Evolutionary conservation across 2,797 vertebrate species (phyloP), one percentile per base, ranked within the genome.

Genomic region (Cossypha polioptera): DNA sequence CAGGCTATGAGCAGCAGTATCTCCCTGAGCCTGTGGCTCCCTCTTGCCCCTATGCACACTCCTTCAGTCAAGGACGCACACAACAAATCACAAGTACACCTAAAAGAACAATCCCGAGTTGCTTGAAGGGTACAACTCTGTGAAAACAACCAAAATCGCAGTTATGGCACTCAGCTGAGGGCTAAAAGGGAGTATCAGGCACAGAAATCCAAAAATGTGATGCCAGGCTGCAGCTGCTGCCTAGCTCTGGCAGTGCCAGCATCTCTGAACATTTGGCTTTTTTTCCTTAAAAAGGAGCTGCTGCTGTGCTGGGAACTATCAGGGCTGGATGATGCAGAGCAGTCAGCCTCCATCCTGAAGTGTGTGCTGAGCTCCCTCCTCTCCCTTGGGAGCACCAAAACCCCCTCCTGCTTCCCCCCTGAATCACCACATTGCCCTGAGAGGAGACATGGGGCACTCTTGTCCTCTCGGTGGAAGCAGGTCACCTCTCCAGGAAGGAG

Each of bases 151-250:
- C 1, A 4, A 75, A 88, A 65, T 3, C 4, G 8, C 45, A 9
- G 18, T 50, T 58, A 16, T 13, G 26, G 26, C 31, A 65, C 43
- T 68, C 10, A 21, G 20, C 20, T 83, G 43, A 83, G 28, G 62
- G n/a, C 42, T 91, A 66, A 62, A 45, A 82, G 50, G 31, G 35
- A 72, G 24, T 26, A 21, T 57, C 50, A 81, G 50, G 31, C 33
- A 87, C 28, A 63, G 50, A 87, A 92, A 33, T 63, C 84, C 42
- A 75, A 88, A 91, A 84, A 22, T 1, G 0, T 0, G 0, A 38
- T 68, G 76, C 72, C 53, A 83, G 79, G 67, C 33, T 8, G 3
- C 61, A 83, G 75, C 90, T 95, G 86, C 69, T 92, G 82, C 59
- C 63, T 86, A 16, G 63, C 3, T 6, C 67, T 88, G 71, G 29